Evolutionary conservation across 2,113 vertebrate genomes (phyloP), one percentile per base, ranked within the genome.

Genomic region (Percina caprodes): DNA sequence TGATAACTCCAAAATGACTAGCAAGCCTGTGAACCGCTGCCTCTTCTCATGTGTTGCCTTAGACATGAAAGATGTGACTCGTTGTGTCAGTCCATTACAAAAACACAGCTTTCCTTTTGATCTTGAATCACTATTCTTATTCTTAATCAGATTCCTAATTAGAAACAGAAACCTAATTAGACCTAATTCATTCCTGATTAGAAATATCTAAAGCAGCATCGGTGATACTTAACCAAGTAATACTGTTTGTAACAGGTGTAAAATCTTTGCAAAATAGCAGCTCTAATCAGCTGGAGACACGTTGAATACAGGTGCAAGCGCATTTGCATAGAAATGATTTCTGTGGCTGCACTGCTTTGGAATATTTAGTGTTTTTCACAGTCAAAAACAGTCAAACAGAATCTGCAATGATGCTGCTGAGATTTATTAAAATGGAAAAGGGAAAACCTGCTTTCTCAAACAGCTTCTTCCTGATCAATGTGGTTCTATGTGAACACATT

Each of bases 261-360:
- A 67, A 67, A 19, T 18, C 21, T 62, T n/a, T 39, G 6, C 9
- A 54, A 73, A 65, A 33, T 21, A 70, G 58, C 19, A 24, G 48
- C 72, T 71, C 21, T 59, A 73, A 83, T 86, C 62, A 63, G 71
- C 69, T 19, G 65, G 21, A 69, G 75, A 82, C 75, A 60, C 13
- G 4, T 23, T 21, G 48, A 33, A 49, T 16, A 8, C 48, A 79
- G 59, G 54, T 59, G 58, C 21, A 54, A n/a, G 10, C 12, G 9
- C 18, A 69, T 68, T 61, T 79, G 63, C 76, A 45, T 73, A 13
- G 15, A 69, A 78, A 74, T 54, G 1, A 70, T 69, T 49, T 30
- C 35, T 16, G 14, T 12, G 2, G 0, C 30, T 24, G 33, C 1
- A 0, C 26, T 30, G 19, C 12, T 68, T 42, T 69, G 66, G 51